Evolutionary conservation across 2,797 vertebrate genomes (phyloP), one percentile per base, ranked within the genome.

Genomic region (Gallinago solitaria): DNA sequence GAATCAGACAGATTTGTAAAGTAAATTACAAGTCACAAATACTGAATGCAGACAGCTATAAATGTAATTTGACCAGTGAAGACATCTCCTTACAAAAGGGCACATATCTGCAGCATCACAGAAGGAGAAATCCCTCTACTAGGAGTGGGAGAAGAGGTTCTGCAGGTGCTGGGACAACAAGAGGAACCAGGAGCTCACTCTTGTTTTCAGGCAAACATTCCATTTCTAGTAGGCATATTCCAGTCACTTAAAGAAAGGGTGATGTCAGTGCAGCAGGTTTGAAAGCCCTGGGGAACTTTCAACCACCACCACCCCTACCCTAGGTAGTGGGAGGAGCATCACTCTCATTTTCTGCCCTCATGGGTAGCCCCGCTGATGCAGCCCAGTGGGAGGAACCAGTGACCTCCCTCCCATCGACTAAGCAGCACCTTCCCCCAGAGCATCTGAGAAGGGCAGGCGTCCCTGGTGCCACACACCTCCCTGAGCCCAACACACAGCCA

Each of bases 1-100:
- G 45, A 70, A 74, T 92, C 80, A 92, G 93, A 89, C 28, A 93
- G 89, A 94, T 83, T 82, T 75, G 75, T 96, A 95, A 79, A 91
- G 77, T 91, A 97, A 97, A 81, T 83, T 70, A 79, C 61, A 76
- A 64, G 79, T 73, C 63, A 65, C 15, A 41, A 76, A 91, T 33
- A 71, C 32, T 28, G 32, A 89, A 45, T 15, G 14, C 21, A 83
- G 35, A 59, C 76, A 71, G 14, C 16, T 37, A 11, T 17, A 71
- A 82, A 64, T 4, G 51, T 16, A 15, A 54, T 71, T 77, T 64
- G 39, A 47, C 47, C 79, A 43, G 2, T 48, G 23, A 65, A 89
- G 63, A 86, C 37, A 81, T 17, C 39, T 60, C 4, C 47, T 80
- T 78, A 57, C 18, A 39, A 41, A 76, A 27, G 6, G 77, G 28